Percentiles rank a stretch among this genome's conserved stretches.
Evolutionary conservation across 1,140 invertebrate species (phyloP).

Genomic region (Conus ventricosus): DNA sequence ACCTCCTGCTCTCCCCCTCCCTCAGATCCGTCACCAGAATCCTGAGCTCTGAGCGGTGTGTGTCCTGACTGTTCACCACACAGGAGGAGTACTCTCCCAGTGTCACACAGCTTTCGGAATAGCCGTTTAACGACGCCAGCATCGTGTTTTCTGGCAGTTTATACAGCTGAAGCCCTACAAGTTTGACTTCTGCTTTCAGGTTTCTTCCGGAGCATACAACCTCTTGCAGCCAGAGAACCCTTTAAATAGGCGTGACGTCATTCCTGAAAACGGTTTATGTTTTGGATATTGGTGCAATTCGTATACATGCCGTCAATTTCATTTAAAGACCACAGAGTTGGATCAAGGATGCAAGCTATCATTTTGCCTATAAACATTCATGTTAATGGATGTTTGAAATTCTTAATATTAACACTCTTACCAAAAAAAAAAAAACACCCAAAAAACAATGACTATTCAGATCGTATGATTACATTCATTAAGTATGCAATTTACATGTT

Average conservation of each 20-base stretch:
- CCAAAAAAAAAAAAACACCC: no score
- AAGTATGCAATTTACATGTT: no score
- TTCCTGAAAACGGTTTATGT: conserved; percentile 19
- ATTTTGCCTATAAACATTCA: no score
- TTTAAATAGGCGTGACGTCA: conserved; percentile 2
- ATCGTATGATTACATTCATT: no score
- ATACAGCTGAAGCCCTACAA: background rate
- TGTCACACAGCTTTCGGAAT: background rate
- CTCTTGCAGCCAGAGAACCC: conserved; percentile 19
- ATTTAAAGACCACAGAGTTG: no score
- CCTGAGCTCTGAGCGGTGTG: background rate
- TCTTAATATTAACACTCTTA: no score
- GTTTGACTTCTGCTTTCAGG: background rate
- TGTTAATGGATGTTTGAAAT: no score
- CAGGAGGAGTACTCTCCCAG: conserved; percentile 18
- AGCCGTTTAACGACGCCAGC: background rate
- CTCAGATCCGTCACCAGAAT: conserved; percentile 19
- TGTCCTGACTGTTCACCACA: background rate
- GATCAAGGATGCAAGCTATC: no score
- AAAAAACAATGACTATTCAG: no score
- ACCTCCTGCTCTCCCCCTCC: conserved; percentile 21
- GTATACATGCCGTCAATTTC: no score
- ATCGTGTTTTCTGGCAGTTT: background rate
- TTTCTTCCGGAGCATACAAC: conserved; percentile 12
- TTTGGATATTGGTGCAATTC: background rate